phyloP scores from a whole-genome alignment of 2,888 invertebrate species.

The Drosophila mimica region DNA sequence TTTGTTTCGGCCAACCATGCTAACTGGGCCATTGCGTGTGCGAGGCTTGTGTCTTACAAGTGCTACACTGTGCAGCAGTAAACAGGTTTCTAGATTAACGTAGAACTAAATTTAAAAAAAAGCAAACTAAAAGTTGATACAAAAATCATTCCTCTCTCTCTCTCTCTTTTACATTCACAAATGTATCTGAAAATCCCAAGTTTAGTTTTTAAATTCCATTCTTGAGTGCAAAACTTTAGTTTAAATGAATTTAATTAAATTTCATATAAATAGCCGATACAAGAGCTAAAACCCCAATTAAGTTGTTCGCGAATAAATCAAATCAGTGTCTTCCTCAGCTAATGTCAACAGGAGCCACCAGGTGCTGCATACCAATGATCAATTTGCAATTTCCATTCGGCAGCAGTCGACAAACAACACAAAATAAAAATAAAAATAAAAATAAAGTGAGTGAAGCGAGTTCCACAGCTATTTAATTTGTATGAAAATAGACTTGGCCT shows the following conservation, averaged over 20 bases:
- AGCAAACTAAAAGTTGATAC: neutral
- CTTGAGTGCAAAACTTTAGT: neutral
- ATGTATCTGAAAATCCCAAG: neutral
- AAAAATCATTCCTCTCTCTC: neutral
- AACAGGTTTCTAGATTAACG: slow-evolving; percentile 17
- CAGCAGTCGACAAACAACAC: slow-evolving; percentile 17
- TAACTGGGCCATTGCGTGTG: slow-evolving; percentile 26
- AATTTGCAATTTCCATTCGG: slow-evolving; percentile 53
- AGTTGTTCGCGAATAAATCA: slow-evolving; percentile 5
- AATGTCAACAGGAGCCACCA: slow-evolving; percentile 50
- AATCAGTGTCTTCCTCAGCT: slow-evolving; percentile 23
- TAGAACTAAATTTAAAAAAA: neutral
- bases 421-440: slow-evolving; percentile 11
- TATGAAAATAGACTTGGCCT: slow-evolving; percentile 60
- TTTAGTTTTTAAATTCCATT: neutral
- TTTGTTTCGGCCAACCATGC: slow-evolving; percentile 9
- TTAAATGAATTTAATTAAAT: neutral
- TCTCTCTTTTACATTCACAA: neutral
- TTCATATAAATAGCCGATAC: neutral
- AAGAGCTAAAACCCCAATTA: no score
- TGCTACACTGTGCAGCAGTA: slow-evolving; percentile 27
- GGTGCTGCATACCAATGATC: slow-evolving; percentile 60
- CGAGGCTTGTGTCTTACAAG: slow-evolving; percentile 1
- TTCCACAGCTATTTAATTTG: slow-evolving; percentile 62
- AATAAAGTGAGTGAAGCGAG: slow-evolving; percentile 37